Evolutionary conservation across 2,113 vertebrate genomes (phyloP), one percentile per base, ranked within the genome.

Genomic region (Poeciliopsis occidentalis): DNA sequence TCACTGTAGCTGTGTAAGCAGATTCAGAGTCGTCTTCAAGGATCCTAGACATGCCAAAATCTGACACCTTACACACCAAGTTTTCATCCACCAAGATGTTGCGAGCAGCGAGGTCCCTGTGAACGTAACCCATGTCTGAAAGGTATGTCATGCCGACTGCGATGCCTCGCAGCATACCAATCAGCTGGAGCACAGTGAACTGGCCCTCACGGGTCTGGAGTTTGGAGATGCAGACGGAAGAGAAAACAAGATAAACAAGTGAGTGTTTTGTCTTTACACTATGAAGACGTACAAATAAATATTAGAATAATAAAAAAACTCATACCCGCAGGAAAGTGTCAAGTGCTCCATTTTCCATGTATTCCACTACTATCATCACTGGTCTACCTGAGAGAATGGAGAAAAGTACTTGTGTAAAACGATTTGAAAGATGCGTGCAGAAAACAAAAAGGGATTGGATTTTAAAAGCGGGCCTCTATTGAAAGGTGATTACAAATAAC

Each of bases 361-460:
- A 98, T 91, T 98, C 97, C 85, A 98, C 96, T 71, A 98, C 97
- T 74, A 98, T 98, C 97, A 98, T 98, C 60, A 98, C 96, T 64
- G 97, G 97, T 88, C 96, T 94, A 90, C 97, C 97, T 98, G 94
- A 67, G 62, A 39, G 75, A n/a, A 72, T 47, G 11, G 8, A 64
- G 12, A 26, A n/a, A 27, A 34, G 12, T 26, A n/a, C 31, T 0
- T 27, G 29, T 17, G 64, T 67, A 51, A 66, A 7, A 72, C 1
- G 17, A 12, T 11, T 1, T 60, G 12, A 60, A 60, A 70, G 15
- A 8, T n/a, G 22, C 34, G 26, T 12, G 8, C n/a, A 31, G 10
- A 12, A 31, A 57, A 31, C 22, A 34, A 7, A 69, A n/a, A 3
- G 12, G 8, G 0, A 26, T 29, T 57, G 24, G 24, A 24, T 57